phyloP scores from a whole-genome alignment of 2,797 vertebrate species.

The Urophycis tenuis region DNA sequence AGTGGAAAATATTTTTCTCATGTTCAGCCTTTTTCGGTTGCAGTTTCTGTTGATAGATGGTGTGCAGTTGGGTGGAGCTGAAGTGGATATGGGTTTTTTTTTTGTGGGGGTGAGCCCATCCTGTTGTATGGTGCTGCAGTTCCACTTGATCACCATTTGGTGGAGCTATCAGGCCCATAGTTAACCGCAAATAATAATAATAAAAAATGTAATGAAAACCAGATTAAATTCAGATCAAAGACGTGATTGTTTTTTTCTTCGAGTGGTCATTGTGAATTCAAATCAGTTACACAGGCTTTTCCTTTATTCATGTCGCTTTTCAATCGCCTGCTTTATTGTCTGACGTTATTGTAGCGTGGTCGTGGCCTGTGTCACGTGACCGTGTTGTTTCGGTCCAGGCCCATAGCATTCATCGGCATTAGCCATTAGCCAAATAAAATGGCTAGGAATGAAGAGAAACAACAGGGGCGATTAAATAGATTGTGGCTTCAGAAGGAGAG shows the following conservation, averaged over 20 bases:
- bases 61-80: not conserved
- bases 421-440: slow-evolving; percentile 39
- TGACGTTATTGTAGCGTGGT: not conserved
- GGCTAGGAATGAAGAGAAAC: slow-evolving; percentile 79
- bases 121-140: not conserved
- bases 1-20: not conserved
- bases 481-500: slow-evolving; percentile 75
- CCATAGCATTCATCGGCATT: slow-evolving; percentile 3
- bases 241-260: not conserved
- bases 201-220: not conserved
- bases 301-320: not conserved
- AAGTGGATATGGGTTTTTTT: not conserved
- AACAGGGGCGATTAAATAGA: slow-evolving; percentile 70
- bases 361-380: slow-evolving; percentile 41
- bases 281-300: not conserved
- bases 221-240: not conserved
- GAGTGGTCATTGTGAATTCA: not conserved
- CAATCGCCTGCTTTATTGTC: not conserved
- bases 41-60: not conserved
- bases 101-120: not conserved
- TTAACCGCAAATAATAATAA: not conserved
- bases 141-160: not conserved
- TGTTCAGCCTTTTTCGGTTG: no score
- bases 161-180: not conserved
- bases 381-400: slow-evolving; percentile 28